phyloP scores from a whole-genome alignment of 2,113 vertebrate genomes.

The Machaerirhynchus nigripectus region DNA sequence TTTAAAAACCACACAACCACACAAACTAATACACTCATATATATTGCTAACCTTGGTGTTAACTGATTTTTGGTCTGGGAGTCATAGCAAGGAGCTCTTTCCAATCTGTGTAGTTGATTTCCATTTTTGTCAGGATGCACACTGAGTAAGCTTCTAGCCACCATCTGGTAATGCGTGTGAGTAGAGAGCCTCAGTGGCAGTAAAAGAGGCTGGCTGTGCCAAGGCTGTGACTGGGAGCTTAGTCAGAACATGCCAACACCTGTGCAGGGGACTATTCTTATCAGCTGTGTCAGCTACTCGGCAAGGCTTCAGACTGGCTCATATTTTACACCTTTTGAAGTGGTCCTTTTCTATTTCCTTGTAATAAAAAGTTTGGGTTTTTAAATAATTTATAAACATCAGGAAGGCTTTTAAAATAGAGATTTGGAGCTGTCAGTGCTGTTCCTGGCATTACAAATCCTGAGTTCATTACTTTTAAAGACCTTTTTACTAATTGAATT shows the following conservation, averaged over 20 bases:
- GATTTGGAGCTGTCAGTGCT: neutral
- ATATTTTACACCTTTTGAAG: neutral
- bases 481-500: neutral
- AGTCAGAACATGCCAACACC: neutral
- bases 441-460: neutral
- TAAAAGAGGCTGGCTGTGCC: neutral
- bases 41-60: neutral
- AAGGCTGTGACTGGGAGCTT: neutral
- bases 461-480: neutral
- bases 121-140: neutral
- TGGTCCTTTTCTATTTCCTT: neutral
- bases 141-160: neutral
- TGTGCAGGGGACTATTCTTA: neutral
- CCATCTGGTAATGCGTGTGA: neutral
- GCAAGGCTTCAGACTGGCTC: neutral
- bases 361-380: neutral
- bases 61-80: neutral
- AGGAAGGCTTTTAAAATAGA: neutral
- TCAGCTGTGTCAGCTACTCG: neutral
- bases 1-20: neutral
- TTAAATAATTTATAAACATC: neutral
- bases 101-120: neutral
- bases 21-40: accelerated
- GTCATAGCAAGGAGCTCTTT: neutral
- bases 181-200: neutral